Evolutionary conservation across 2,113 vertebrate genomes (phyloP).

Genomic region (Mungos mungo): DNA sequence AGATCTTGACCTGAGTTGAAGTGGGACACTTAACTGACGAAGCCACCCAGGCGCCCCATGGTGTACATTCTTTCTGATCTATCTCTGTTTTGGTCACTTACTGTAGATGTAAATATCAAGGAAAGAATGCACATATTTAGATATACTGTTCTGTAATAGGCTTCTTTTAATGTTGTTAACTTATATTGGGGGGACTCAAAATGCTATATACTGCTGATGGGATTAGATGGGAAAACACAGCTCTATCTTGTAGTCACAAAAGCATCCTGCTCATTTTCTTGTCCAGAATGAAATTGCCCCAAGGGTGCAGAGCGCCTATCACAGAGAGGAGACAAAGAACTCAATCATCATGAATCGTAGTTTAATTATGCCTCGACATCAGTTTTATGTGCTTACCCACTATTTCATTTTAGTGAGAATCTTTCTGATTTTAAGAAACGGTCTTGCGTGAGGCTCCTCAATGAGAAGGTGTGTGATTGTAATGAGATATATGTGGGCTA

Average conservation of each 20-base stretch:
- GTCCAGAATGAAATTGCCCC: neutral
- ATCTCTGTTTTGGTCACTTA: neutral
- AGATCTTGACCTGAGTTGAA: too few species aligned
- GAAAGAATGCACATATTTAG: neutral
- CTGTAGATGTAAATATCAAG: neutral
- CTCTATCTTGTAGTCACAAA: neutral
- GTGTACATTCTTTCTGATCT: neutral
- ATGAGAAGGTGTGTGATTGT: neutral
- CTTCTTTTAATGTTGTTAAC: neutral
- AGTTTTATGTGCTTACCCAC: neutral
- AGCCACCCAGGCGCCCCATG: neutral
- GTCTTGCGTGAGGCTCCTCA: neutral
- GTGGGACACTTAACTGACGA: too few species aligned
- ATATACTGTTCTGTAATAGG: neutral
- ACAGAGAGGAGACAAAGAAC: neutral
- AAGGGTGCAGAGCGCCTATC: neutral
- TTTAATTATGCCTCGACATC: neutral
- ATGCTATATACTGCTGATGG: neutral
- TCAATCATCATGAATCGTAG: neutral
- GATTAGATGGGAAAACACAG: neutral
- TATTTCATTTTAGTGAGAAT: conserved; percentile 1
- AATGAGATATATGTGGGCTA: neutral
- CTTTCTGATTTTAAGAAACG: conserved; percentile 2
- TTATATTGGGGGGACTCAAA: neutral
- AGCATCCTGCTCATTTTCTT: neutral